Evolutionary conservation across 2,797 vertebrate genomes (phyloP).

Genomic region (Lepus townsendii): DNA sequence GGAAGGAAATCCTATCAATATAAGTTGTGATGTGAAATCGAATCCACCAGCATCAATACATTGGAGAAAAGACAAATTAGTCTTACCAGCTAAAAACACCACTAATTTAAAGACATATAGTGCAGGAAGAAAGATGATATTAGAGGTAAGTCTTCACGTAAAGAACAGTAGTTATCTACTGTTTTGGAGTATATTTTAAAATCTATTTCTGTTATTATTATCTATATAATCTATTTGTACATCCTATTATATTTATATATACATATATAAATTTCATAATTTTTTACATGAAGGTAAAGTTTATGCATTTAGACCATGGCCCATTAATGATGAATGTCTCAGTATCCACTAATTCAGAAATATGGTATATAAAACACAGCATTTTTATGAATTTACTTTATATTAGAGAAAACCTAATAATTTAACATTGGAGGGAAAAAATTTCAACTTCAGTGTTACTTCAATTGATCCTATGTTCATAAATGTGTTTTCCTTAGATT

Average conservation of each 20-base stretch:
- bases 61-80: slow-evolving; percentile 96
- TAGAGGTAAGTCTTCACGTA: slow-evolving; percentile 92
- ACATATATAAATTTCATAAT: neutral
- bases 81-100: slow-evolving; percentile 93
- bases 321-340: neutral
- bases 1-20: slow-evolving; percentile 99
- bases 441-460: neutral
- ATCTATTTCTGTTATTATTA: too few species aligned
- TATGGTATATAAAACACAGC: neutral
- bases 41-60: slow-evolving; percentile 96
- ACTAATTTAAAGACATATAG: slow-evolving; percentile 93
- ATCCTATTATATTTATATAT: neutral
- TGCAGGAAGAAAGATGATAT: slow-evolving; percentile 92
- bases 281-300: neutral
- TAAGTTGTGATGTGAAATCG: slow-evolving; percentile 97
- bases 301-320: neutral
- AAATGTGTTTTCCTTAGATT: neutral
- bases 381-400: slow-evolving; percentile 19
- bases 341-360: neutral
- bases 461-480: neutral
- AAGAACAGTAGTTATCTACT: neutral
- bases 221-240: neutral
- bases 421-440: neutral
- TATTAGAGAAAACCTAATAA: neutral
- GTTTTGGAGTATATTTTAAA: neutral